Percentiles rank a stretch among this genome's conserved stretches.
Evolutionary conservation across 2,888 invertebrate genomes (phyloP).

Genomic region (Scaptomyza tumidula): DNA sequence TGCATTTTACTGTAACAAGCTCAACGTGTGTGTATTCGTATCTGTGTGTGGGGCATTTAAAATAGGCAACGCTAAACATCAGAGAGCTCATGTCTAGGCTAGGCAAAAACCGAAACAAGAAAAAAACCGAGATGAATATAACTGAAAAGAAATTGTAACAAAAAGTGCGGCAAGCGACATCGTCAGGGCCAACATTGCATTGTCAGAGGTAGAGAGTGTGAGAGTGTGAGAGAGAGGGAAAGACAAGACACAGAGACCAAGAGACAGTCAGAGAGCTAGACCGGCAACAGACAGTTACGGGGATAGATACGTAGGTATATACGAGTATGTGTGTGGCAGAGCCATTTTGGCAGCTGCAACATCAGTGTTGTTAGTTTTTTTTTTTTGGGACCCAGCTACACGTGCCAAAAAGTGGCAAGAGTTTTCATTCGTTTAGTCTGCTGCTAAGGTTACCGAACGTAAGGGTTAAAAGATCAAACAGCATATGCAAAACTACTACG

Average conservation of each 20-base stretch:
- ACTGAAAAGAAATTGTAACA: slow-evolving; percentile 73
- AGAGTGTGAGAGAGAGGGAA: slow-evolving; percentile 16
- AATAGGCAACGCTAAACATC: slow-evolving; percentile 71
- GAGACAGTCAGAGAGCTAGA: slow-evolving; percentile 52
- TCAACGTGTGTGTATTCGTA: slow-evolving; percentile 49
- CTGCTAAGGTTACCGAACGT: slow-evolving; percentile 40
- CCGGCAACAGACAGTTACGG: slow-evolving; percentile 70
- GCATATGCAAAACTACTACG: slow-evolving; percentile 43
- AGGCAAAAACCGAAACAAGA: slow-evolving; percentile 35
- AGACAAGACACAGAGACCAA: slow-evolving; percentile 28
- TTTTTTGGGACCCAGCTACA: slow-evolving; percentile 59
- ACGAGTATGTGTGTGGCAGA: slow-evolving; percentile 23
- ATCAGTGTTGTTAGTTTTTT: neutral
- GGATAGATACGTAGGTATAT: slow-evolving; percentile 24
- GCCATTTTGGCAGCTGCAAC: slow-evolving; percentile 50
- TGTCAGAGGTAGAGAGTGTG: slow-evolving; percentile 42
- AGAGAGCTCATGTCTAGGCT: slow-evolving; percentile 70
- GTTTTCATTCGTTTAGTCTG: slow-evolving; percentile 2
- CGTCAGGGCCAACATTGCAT: slow-evolving; percentile 56
- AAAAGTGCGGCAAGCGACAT: slow-evolving; percentile 59
- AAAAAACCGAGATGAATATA: slow-evolving; percentile 37
- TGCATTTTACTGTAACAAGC: slow-evolving; percentile 77
- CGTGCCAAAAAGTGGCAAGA: slow-evolving; percentile 64
- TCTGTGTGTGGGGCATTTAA: slow-evolving; percentile 45
- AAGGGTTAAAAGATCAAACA: slow-evolving; percentile 39